Percentiles rank a stretch among this genome's conserved stretches.
These are phyloP conservation scores for Clepsis dumicolana DNA, from an alignment of 2,888 invertebrate genomes.

Conservation along the genomic window DNA sequence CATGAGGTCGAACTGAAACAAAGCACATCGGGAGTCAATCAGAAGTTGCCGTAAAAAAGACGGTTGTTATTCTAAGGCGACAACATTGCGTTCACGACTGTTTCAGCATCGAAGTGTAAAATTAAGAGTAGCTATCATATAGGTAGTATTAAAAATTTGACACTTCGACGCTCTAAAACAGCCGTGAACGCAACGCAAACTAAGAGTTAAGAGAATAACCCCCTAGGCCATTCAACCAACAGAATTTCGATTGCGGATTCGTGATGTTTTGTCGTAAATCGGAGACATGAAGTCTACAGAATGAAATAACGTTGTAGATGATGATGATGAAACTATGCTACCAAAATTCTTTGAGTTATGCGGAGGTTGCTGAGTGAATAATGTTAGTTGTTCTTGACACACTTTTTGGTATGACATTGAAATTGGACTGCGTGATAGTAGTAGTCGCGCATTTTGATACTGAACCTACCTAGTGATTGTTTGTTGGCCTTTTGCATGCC, in stretches of 20 bases:
- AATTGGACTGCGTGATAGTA: constrained; percentile 30
- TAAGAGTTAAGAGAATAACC: too few relatives aligned
- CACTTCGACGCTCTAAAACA: too few relatives aligned
- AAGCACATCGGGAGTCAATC: constrained; percentile 8
- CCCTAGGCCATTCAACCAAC: background rate
- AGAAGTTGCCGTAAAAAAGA: background rate
- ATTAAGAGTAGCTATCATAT: too few relatives aligned
- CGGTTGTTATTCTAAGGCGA: background rate
- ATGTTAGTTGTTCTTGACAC: constrained; percentile 46
- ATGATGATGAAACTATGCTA: constrained; percentile 29
- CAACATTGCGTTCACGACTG: too few relatives aligned
- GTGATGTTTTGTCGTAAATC: too few relatives aligned
- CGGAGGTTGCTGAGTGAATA: constrained; percentile 31
- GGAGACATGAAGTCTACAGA: background rate
- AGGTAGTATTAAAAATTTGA: too few relatives aligned
- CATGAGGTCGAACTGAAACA: constrained; percentile 95
- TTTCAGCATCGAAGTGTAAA: too few relatives aligned
- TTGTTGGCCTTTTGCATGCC: too few relatives aligned
- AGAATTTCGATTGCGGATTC: too few relatives aligned
- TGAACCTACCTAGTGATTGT: background rate
- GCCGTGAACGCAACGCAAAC: too few relatives aligned
- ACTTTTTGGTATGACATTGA: constrained; percentile 41
- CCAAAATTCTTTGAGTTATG: constrained; percentile 39
- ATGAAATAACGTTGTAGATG: background rate
- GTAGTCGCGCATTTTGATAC: background rate